Evolutionary conservation across 1,140 invertebrate genomes (phyloP).

Genomic region (Dryas iulia): DNA sequence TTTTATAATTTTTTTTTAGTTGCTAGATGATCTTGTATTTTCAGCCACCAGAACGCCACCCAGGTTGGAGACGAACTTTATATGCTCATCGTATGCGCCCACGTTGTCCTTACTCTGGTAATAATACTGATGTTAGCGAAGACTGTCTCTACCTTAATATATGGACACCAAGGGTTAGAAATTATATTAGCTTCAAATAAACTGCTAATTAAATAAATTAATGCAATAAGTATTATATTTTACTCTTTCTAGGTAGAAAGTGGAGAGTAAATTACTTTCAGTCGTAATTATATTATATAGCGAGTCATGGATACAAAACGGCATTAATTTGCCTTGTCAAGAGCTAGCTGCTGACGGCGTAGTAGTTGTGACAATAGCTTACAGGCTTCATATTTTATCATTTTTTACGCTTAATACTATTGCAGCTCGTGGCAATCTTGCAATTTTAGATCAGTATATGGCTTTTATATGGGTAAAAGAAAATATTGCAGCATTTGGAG

Average conservation of each 20-base stretch:
- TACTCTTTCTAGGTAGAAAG: constrained; percentile 72
- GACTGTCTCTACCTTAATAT: constrained; percentile 73
- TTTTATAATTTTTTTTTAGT: background rate
- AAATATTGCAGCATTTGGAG: constrained; percentile 87
- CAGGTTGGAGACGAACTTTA: constrained; percentile 64
- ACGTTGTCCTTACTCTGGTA: constrained; percentile 53
- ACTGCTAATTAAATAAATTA: background rate
- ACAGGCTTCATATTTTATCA: constrained; percentile 84
- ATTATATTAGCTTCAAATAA: background rate
- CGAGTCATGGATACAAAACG: constrained; percentile 69
- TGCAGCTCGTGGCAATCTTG: constrained; percentile 84
- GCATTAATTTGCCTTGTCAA: constrained; percentile 80
- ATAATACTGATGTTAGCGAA: constrained; percentile 54
- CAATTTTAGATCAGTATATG: constrained; percentile 86
- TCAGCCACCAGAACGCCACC: constrained; percentile 63
- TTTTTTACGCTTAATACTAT: constrained; percentile 85
- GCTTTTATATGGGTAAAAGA: constrained; percentile 86
- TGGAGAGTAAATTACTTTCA: constrained; percentile 80
- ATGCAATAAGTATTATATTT: constrained; percentile 9
- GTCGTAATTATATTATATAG: constrained; percentile 83
- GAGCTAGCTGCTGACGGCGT: constrained; percentile 84
- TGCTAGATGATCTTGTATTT: background rate
- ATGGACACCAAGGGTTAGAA: constrained; percentile 63
- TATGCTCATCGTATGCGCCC: constrained; percentile 65
- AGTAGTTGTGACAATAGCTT: constrained; percentile 84